Evolutionary conservation across 1,140 invertebrate species (phyloP), one percentile per base, ranked within the genome.

Genomic region (Micrasema minimum): DNA sequence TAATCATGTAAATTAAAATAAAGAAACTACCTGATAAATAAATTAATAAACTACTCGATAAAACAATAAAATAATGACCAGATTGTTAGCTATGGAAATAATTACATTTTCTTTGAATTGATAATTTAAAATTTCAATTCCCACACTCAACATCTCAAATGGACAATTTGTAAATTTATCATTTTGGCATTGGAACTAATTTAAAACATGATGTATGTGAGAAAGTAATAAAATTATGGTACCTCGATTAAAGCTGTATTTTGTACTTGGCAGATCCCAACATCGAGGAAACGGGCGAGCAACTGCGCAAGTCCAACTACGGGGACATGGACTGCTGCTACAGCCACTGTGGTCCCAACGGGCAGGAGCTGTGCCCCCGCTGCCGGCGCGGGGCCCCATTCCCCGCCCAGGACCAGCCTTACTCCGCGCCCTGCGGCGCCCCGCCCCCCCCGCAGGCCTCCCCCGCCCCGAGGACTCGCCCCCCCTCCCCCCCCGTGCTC

Each of bases 301-400:
- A 88, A 77, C 83, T 83, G 71, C 67, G 73, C 72, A 86, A 85
- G 65, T 85, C 87, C 43, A 81, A 86, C 72, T 84, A 87, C 75
- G 84, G 83, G 71, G 79, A 80, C 77, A 81, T 81, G 66, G 83
- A 86, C 77, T 88, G 87, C 77, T 89, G 88, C 78, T 88, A 87
- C 77, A 78, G 78, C 23, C 79, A 85, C 72, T 88, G 87, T 78
- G 82, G 83, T 0, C 41, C 75, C 77, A 18, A 77, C 81, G 66
- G 80, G 76, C 62, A 77, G 77, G 72, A 77, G 66, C 72, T 75
- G 51, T 75, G 73, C 53, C 35, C 38, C 14, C 46, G 53, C 7
- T 75, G 73, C 61, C 45, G 38, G 3, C 23, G 22, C 14, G 53
- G 48, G 35, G 57, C 41, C 16, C 20, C 46, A 10, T 22, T 45